Evolutionary conservation across 2,888 invertebrate species (phyloP).

Genomic region (Leucozona laternaria): DNA sequence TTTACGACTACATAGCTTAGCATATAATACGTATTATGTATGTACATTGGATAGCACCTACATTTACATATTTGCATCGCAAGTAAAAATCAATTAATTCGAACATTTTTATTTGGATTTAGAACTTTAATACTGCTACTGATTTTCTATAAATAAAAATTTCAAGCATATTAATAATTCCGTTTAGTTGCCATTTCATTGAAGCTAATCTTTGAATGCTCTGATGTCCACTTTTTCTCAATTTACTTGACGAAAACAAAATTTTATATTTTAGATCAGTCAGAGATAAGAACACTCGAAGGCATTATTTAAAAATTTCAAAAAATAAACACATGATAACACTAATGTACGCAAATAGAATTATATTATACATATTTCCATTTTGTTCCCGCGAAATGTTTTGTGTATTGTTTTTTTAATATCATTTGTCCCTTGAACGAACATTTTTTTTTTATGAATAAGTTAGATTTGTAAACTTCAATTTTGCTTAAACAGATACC

Average conservation of each 20-base stretch:
- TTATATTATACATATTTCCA: not conserved
- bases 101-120: not conserved
- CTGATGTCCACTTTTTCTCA: not conserved
- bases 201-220: not conserved
- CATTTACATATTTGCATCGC: too few relatives aligned
- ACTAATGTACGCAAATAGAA: constrained; percentile 1
- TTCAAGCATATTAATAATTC: not conserved
- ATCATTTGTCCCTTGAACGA: constrained; percentile 1
- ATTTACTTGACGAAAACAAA: not conserved
- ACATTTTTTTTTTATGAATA: constrained; percentile 3
- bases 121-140: not conserved
- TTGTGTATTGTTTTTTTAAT: not conserved
- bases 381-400: not conserved
- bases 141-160: not conserved
- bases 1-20: too few relatives aligned
- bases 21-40: too few relatives aligned
- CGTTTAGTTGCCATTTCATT: not conserved
- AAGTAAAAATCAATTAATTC: not conserved
- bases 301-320: not conserved
- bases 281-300: constrained; percentile 3
- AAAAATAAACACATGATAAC: constrained; percentile 9
- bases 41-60: too few relatives aligned
- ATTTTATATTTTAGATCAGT: not conserved
- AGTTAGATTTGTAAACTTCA: not conserved
- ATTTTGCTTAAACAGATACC: not conserved